These are phyloP conservation scores for Limnodromus scolopaceus DNA, from an alignment of 2,797 vertebrate species.

Conservation along the genomic window DNA sequence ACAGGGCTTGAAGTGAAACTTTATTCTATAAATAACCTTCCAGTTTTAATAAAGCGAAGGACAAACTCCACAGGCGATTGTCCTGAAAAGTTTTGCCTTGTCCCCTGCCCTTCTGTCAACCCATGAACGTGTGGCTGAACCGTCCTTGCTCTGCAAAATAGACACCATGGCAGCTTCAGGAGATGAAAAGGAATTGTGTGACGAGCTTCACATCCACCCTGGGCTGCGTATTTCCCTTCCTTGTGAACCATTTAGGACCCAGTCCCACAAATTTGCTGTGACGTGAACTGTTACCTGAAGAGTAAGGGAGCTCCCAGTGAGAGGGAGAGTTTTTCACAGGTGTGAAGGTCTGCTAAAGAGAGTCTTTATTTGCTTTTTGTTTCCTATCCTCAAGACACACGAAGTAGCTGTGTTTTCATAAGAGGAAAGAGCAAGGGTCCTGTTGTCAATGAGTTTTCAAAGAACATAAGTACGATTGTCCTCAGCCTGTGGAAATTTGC, in stretches of 20 bases:
- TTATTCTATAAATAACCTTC: slow-evolving; percentile 41
- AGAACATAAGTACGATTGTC: accelerated
- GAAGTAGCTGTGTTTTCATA: background rate
- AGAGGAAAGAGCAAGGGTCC: background rate
- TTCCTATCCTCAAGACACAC: background rate
- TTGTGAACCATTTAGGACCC: background rate
- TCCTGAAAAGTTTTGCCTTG: background rate
- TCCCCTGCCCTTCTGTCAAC: background rate
- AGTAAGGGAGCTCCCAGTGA: background rate
- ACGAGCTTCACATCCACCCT: background rate
- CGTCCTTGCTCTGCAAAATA: background rate
- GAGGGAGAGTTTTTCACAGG: background rate
- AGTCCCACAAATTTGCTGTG: background rate
- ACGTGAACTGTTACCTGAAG: background rate
- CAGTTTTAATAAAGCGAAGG: background rate
- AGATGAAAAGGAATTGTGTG: background rate
- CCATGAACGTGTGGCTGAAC: background rate
- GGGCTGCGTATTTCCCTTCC: background rate
- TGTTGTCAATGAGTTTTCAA: background rate
- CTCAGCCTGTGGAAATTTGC: background rate
- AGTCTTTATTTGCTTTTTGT: background rate
- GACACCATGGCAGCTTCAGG: background rate
- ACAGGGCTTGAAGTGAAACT: slow-evolving; percentile 50
- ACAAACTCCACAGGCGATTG: background rate
- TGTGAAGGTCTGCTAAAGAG: background rate